Conservation (phyloP, 1,140 invertebrate species). For the Drosophila subpulchrella region DNA sequence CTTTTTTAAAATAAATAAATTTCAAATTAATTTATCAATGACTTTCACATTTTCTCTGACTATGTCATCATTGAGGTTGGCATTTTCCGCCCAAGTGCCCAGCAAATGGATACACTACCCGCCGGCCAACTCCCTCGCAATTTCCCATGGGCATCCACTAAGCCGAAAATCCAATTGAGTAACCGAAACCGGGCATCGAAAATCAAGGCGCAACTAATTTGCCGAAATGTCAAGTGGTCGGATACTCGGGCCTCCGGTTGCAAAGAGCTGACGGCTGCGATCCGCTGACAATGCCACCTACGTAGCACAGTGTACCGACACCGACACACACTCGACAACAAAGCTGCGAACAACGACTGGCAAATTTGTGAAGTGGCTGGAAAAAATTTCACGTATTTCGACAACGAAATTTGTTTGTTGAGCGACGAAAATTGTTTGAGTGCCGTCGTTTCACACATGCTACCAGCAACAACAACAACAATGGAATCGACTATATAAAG, state of each 20-base stretch:
- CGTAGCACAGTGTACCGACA: constrained; percentile 36
- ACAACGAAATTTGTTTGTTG: constrained; percentile 53
- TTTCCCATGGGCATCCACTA: background rate
- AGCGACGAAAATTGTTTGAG: constrained; percentile 44
- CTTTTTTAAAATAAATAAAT: too few species aligned
- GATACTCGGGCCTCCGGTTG: constrained; percentile 37
- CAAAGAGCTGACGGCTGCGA: constrained; percentile 34
- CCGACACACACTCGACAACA: constrained; percentile 47
- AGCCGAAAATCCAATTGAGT: constrained; percentile 12
- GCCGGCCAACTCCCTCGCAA: background rate
- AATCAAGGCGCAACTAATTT: constrained; percentile 62
- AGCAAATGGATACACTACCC: constrained; percentile 29
- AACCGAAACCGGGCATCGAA: constrained; percentile 29
- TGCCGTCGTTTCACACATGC: constrained; percentile 39
- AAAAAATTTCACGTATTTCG: constrained; percentile 62
- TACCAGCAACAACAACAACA: constrained; percentile 28
- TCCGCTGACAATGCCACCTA: constrained; percentile 47
- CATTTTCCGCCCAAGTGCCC: background rate
- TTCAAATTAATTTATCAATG: too few species aligned
- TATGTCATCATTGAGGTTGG: background rate
- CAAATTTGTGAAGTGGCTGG: constrained; percentile 58
- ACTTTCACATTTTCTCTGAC: background rate
- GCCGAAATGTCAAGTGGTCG: constrained; percentile 52
- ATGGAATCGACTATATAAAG: constrained; percentile 6
- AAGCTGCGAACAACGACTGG: constrained; percentile 35